Conservation (phyloP, 2,797 vertebrate genomes). For the Coluber constrictor region DNA sequence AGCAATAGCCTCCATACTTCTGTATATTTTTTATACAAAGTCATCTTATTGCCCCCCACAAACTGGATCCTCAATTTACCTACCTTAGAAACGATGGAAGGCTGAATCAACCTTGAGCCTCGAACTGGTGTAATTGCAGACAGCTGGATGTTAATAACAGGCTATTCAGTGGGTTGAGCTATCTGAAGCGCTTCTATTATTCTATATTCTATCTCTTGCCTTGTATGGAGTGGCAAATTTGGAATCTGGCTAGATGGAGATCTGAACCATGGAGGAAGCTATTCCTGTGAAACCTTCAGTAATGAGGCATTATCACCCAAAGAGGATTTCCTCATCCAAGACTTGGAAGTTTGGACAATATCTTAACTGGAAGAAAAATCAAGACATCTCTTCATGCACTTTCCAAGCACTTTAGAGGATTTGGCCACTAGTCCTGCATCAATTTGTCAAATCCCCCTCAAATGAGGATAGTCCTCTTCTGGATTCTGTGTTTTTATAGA, state of each 20-base stretch:
- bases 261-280: conserved; percentile 67
- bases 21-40: too few species aligned
- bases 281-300: conserved; percentile 68
- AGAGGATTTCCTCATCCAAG: conserved; percentile 67
- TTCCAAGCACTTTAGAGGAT: background rate
- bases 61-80: too few species aligned
- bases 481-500: background rate
- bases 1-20: too few species aligned
- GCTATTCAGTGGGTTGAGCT: too few species aligned
- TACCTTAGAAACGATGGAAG: too few species aligned
- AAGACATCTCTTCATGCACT: background rate
- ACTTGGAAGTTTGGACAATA: conserved; percentile 71
- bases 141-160: too few species aligned
- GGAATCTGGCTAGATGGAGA: conserved; percentile 74
- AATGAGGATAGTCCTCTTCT: background rate
- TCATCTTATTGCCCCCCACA: too few species aligned
- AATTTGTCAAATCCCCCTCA: background rate
- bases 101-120: too few species aligned
- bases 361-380: conserved; percentile 40
- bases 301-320: conserved; percentile 61
- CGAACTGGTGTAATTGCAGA: too few species aligned
- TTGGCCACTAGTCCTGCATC: background rate
- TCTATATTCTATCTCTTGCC: accelerated
- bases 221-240: conserved; percentile 59
- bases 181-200: too few species aligned